phyloP scores from a whole-genome alignment of 2,113 vertebrate species.

The Nestor notabilis region DNA sequence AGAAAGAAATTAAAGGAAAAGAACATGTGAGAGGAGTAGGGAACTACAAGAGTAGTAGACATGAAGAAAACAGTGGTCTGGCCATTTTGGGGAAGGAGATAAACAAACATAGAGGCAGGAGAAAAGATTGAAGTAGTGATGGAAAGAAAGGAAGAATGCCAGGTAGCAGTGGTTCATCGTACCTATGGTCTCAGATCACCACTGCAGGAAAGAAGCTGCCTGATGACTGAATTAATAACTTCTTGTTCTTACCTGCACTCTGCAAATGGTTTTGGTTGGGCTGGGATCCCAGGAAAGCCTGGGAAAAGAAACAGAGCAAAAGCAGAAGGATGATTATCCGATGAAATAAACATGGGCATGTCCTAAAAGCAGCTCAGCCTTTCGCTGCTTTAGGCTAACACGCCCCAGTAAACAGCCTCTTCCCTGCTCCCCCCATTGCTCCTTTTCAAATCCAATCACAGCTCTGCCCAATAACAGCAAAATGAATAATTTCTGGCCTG shows the following conservation, averaged over 20 bases:
- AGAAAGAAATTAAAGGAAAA: neutral
- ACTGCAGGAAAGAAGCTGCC: conserved; percentile 15
- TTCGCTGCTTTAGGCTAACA: conserved; percentile 35
- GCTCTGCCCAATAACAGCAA: conserved; percentile 9
- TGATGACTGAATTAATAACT: conserved; percentile 41
- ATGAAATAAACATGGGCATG: conserved; percentile 34
- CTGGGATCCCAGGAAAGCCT: conserved; percentile 64
- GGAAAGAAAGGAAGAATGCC: neutral
- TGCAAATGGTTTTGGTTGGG: conserved; percentile 67
- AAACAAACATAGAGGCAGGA: neutral
- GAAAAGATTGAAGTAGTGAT: neutral
- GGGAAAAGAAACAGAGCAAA: conserved; percentile 55
- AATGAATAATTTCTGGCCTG: neutral
- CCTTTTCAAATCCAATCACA: neutral
- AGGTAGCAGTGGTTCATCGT: neutral
- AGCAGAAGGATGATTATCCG: conserved; percentile 41
- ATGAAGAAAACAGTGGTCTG: neutral
- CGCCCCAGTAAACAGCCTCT: neutral
- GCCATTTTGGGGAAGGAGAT: neutral
- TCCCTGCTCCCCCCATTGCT: neutral
- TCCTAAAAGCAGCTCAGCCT: conserved; percentile 15
- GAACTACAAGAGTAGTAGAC: neutral
- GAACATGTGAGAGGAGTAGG: neutral
- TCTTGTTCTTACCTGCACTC: conserved; percentile 73
- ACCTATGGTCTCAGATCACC: neutral